These are phyloP conservation scores for Cenopis cana DNA, from an alignment of 2,888 invertebrate genomes.

Conservation along the genomic window DNA sequence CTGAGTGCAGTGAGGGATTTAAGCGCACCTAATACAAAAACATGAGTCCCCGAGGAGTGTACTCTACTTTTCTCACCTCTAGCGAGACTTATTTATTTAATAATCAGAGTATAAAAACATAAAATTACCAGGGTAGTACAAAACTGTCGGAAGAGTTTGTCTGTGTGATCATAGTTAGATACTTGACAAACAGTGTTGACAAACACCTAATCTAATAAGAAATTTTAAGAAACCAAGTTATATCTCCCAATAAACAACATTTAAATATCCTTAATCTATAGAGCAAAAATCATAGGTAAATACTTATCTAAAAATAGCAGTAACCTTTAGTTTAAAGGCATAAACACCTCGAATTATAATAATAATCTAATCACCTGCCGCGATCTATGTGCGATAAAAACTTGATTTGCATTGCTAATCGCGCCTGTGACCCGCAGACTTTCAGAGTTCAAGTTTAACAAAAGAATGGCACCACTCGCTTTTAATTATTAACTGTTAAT, in stretches of 20 bases:
- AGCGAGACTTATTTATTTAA: no score
- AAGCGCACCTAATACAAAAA: no score
- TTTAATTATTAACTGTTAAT: conserved; percentile 43
- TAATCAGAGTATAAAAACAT: no score
- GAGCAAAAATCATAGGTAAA: not conserved
- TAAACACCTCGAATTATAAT: conserved; percentile 20
- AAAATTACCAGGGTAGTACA: no score
- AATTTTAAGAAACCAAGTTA: no score
- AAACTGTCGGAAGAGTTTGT: no score
- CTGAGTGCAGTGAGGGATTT: no score
- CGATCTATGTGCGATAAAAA: conserved; percentile 51
- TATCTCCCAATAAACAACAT: not conserved
- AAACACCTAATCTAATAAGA: no score
- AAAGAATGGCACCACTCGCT: conserved; percentile 44
- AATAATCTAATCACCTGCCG: conserved; percentile 37
- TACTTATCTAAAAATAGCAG: not conserved
- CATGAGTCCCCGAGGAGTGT: no score
- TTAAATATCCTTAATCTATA: not conserved
- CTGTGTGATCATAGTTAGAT: no score
- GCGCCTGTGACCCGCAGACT: conserved; percentile 56
- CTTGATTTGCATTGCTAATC: conserved; percentile 60
- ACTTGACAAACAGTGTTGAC: no score
- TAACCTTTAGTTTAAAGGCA: not conserved
- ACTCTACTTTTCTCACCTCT: no score
- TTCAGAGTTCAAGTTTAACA: conserved; percentile 61